Percentiles rank a stretch among this genome's conserved stretches.
Conservation (phyloP, 2,797 vertebrate genomes). For the Cyclura pinguis region DNA sequence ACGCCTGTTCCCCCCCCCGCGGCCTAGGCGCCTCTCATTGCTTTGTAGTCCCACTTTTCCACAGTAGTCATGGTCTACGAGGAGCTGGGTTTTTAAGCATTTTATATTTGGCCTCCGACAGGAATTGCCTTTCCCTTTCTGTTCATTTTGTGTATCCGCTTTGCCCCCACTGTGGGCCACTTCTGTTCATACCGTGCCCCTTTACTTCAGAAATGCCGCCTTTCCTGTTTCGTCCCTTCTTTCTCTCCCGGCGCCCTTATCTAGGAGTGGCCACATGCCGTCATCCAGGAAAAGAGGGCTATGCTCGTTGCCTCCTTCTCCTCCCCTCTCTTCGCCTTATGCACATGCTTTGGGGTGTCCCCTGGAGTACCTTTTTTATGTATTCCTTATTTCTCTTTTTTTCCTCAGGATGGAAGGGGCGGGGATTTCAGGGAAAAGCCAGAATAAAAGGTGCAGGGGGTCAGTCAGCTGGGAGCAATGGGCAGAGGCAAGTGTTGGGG, state of each 20-base stretch:
- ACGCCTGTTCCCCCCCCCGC: too few species aligned
- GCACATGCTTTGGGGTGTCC: background rate
- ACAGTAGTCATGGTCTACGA: too few species aligned
- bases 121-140: too few species aligned
- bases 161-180: background rate
- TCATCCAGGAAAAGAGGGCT: too few species aligned
- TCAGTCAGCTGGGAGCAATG: background rate
- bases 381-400: background rate
- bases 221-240: background rate
- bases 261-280: background rate
- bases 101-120: background rate
- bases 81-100: too few species aligned
- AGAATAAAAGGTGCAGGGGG: background rate
- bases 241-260: too few species aligned
- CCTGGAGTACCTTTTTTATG: background rate
- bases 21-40: too few species aligned
- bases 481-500: background rate
- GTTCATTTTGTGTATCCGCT: background rate
- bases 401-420: background rate
- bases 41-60: background rate
- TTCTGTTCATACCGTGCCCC: too few species aligned
- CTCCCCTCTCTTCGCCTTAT: too few species aligned
- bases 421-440: background rate
- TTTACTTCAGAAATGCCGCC: background rate
- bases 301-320: too few species aligned